Conservation (phyloP, 2,113 vertebrate species). For the Ploceus nigricollis region DNA sequence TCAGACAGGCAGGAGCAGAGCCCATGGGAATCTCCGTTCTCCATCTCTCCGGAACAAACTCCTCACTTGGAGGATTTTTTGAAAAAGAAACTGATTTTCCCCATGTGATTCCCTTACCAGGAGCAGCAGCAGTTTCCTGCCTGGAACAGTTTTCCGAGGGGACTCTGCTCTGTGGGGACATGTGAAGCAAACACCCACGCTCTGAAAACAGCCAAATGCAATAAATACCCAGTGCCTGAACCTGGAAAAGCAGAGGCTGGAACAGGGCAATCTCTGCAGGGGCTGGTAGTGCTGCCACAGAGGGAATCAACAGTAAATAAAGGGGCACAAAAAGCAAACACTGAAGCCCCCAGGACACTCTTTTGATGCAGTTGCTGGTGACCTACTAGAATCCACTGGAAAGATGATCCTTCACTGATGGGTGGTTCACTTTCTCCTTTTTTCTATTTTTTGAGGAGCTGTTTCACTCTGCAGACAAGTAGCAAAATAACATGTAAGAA, state of each 20-base stretch:
- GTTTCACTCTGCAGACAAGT: neutral
- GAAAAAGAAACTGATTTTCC: neutral
- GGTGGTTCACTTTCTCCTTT: neutral
- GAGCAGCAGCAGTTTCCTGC: neutral
- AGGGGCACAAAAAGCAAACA: neutral
- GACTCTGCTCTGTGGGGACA: neutral
- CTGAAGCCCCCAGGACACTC: neutral
- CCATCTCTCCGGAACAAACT: neutral
- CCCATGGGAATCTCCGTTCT: neutral
- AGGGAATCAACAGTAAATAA: neutral
- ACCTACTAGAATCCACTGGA: neutral
- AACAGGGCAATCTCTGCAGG: neutral
- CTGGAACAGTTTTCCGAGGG: neutral
- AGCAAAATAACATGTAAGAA: neutral
- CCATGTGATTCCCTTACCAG: neutral
- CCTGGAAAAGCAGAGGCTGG: conserved; percentile 1
- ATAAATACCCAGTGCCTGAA: neutral
- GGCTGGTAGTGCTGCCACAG: neutral
- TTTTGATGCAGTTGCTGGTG: neutral
- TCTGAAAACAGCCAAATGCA: neutral
- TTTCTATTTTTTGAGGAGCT: neutral
- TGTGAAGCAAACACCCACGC: neutral
- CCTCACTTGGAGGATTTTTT: neutral
- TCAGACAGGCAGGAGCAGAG: neutral
- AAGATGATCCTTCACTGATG: neutral